phyloP scores from a whole-genome alignment of 2,888 invertebrate species.

The Leptarthrus brevirostris region DNA sequence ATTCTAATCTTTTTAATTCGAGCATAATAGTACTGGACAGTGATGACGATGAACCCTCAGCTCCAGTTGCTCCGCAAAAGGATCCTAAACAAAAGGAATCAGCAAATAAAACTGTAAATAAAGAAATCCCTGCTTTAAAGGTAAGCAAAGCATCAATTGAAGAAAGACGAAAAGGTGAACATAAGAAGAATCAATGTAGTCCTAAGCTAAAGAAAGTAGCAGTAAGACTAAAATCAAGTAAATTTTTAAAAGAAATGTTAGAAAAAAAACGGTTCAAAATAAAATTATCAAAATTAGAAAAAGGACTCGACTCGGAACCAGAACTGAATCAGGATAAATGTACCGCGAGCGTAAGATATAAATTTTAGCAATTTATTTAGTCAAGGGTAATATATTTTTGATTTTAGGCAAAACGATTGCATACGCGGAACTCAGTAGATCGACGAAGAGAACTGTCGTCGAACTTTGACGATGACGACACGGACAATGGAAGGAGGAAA shows the following conservation, averaged over 20 bases:
- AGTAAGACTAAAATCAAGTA: not conserved
- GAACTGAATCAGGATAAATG: conserved; percentile 7
- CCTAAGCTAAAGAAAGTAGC: not conserved
- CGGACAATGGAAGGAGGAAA: conserved; percentile 10
- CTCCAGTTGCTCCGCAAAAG: not conserved
- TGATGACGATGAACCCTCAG: conserved; percentile 39
- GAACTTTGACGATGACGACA: conserved; percentile 38
- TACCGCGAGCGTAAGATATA: conserved; percentile 23
- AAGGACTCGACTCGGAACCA: not conserved
- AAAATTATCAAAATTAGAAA: not conserved
- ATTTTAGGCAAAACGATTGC: conserved; percentile 4
- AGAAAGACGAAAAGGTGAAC: not conserved
- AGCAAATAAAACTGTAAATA: not conserved
- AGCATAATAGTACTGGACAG: conserved; percentile 50
- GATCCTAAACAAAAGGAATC: not conserved
- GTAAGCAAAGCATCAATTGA: not conserved
- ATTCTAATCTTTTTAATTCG: not conserved
- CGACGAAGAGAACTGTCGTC: conserved; percentile 21
- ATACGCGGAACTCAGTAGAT: not conserved
- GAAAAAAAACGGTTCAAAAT: conserved; percentile 4
- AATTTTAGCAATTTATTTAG: conserved; percentile 20
- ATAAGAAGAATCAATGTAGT: not conserved
- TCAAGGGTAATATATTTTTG: not conserved
- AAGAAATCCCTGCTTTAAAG: not conserved
- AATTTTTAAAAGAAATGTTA: conserved; percentile 16